phyloP scores from a whole-genome alignment of 2,797 vertebrate genomes.

The Danio kyathit region DNA sequence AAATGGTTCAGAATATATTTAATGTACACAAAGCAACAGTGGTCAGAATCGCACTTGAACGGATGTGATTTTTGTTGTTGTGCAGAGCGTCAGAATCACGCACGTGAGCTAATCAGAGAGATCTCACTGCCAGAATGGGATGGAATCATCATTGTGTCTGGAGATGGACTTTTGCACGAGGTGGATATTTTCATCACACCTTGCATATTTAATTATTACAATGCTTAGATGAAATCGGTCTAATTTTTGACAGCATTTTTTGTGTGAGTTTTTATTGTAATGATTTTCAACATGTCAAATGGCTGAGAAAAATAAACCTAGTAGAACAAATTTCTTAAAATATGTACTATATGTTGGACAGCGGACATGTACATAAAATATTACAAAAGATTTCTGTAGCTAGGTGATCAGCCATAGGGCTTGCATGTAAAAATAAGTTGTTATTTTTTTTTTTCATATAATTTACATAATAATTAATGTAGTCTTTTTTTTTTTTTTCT shows the following conservation, averaged over 20 bases:
- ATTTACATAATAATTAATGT: constrained; percentile 5
- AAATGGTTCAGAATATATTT: background rate
- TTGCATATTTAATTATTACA: background rate
- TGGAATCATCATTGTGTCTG: constrained; percentile 88
- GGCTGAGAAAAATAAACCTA: background rate
- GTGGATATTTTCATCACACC: constrained; percentile 65
- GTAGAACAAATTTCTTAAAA: background rate
- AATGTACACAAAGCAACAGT: background rate
- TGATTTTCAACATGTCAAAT: background rate
- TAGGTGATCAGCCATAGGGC: background rate
- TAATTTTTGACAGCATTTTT: background rate
- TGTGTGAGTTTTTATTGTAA: background rate
- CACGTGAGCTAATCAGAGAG: constrained; percentile 88
- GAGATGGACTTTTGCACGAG: constrained; percentile 91
- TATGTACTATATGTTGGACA: background rate
- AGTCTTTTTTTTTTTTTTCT: background rate
- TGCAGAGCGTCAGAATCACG: constrained; percentile 89
- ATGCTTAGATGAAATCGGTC: background rate
- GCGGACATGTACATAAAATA: background rate
- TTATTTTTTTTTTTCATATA: too few species aligned
- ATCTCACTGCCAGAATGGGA: constrained; percentile 89
- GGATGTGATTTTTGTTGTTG: background rate
- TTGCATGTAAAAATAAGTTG: background rate
- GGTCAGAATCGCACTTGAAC: background rate
- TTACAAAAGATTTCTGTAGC: background rate